phyloP scores from a whole-genome alignment of 92 coral and sea anemone genomes.

The Anthopleura xanthogrammica region DNA sequence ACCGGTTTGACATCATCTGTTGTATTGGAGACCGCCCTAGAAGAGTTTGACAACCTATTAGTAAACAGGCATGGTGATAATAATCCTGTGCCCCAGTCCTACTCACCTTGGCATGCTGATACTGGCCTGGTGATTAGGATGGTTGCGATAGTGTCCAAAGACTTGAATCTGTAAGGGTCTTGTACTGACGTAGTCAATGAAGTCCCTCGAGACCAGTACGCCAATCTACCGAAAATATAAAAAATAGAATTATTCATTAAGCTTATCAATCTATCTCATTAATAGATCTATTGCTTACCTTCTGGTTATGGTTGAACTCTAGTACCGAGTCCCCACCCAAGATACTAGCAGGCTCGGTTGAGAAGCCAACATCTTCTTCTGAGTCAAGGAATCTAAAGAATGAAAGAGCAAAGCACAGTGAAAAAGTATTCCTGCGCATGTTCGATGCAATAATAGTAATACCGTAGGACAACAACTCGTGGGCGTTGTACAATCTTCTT shows the following conservation, averaged over 20 bases:
- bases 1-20: neutral
- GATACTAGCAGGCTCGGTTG: conserved; percentile 78
- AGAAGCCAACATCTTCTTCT: conserved; percentile 84
- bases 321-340: conserved; percentile 39
- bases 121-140: conserved; percentile 66
- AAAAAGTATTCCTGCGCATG: neutral
- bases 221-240: conserved; percentile 60
- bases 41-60: neutral
- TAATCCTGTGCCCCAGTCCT: neutral
- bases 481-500: neutral
- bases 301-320: conserved; percentile 62
- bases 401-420: neutral
- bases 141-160: conserved; percentile 91
- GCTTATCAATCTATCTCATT: neutral
- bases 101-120: conserved; percentile 51
- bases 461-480: neutral
- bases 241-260: neutral
- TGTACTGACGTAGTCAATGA: conserved; percentile 81
- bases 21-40: conserved; percentile 15
- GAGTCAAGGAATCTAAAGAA: conserved; percentile 65
- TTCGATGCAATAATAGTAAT: neutral
- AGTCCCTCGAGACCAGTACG: conserved; percentile 67
- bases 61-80: neutral
- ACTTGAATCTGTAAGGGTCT: conserved; percentile 92
- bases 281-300: conserved; percentile 34